Conservation (phyloP, 2,888 invertebrate genomes). For the Cybosia mesomella region DNA sequence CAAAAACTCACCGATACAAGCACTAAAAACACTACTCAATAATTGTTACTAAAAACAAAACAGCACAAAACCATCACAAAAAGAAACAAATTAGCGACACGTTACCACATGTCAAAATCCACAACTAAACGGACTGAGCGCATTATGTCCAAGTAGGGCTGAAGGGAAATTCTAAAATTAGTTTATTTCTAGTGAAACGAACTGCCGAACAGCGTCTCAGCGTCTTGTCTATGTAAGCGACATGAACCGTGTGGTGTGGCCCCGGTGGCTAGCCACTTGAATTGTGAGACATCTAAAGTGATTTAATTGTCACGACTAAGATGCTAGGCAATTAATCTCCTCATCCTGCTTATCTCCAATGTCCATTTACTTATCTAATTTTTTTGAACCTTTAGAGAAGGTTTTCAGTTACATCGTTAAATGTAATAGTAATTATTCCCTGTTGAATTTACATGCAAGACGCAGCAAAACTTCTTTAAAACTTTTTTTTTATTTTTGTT, state of each 20-base stretch:
- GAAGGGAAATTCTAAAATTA: constrained; percentile 86
- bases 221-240: constrained; percentile 77
- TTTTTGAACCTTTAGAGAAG: constrained; percentile 40
- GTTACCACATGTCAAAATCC: constrained; percentile 65
- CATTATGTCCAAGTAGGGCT: constrained; percentile 80
- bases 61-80: constrained; percentile 43
- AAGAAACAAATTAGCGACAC: constrained; percentile 52
- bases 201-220: constrained; percentile 69
- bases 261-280: constrained; percentile 70
- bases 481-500: not conserved
- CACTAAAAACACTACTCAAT: constrained; percentile 40
- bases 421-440: not conserved
- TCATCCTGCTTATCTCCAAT: constrained; percentile 52
- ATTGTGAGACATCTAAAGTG: constrained; percentile 75
- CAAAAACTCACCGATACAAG: constrained; percentile 45
- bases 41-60: constrained; percentile 49
- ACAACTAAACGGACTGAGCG: constrained; percentile 74
- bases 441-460: too few relatives aligned
- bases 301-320: constrained; percentile 77
- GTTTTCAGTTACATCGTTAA: constrained; percentile 17
- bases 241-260: constrained; percentile 67
- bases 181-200: constrained; percentile 82
- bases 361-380: constrained; percentile 49
- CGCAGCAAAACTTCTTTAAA: not conserved
- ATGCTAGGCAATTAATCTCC: constrained; percentile 69